Conservation (phyloP, 2,888 invertebrate species). For the Ganaspis brasiliensis region DNA sequence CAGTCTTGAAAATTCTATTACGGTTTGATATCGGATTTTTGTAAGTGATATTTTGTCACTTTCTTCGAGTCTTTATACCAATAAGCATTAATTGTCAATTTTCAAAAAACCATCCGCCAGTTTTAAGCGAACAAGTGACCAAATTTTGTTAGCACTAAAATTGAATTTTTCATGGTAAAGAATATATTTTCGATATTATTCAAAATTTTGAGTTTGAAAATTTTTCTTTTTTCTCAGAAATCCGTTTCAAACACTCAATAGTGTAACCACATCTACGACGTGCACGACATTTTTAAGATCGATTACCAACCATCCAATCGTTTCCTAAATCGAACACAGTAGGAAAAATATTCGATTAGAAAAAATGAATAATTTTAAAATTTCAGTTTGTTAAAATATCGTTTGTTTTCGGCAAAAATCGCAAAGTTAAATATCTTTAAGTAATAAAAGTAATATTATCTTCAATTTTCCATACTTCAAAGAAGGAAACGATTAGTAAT, state of each 20-base stretch:
- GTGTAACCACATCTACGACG: slow-evolving; percentile 67
- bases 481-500: slow-evolving; percentile 2
- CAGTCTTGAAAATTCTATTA: slow-evolving; percentile 74
- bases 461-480: background rate
- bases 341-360: no score
- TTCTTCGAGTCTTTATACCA: slow-evolving; percentile 19
- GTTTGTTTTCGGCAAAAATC: no score
- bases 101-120: no score
- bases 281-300: slow-evolving; percentile 66
- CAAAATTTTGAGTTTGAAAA: slow-evolving; percentile 48
- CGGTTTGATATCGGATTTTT: background rate
- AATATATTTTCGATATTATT: background rate
- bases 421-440: background rate
- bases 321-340: slow-evolving; percentile 56
- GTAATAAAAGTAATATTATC: background rate
- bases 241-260: slow-evolving; percentile 44
- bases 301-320: slow-evolving; percentile 53
- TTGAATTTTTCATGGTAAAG: no score
- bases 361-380: no score
- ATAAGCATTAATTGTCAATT: no score
- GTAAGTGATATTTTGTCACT: background rate
- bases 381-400: no score
- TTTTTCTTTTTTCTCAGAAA: slow-evolving; percentile 53
- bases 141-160: no score
- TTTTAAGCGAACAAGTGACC: no score